These are phyloP conservation scores for Candidula unifasciata DNA, from an alignment of 2,888 invertebrate species.

Conservation along the genomic window DNA sequence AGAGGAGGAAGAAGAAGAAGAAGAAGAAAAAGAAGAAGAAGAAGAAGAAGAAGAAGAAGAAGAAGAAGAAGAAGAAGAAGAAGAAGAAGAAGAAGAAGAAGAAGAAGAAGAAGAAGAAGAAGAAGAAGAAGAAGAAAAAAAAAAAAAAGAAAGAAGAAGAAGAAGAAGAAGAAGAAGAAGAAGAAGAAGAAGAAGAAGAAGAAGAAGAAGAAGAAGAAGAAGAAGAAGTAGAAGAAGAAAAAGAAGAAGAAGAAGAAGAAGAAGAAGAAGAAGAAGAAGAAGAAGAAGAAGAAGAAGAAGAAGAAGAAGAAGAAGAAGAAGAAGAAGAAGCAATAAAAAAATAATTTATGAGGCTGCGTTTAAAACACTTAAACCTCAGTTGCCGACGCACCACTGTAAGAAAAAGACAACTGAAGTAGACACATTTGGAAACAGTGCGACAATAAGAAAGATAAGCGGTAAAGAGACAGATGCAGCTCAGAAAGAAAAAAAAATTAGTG, in stretches of 20 bases:
- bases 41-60: background rate
- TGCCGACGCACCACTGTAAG: no score
- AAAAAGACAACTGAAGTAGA: no score
- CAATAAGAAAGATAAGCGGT: no score
- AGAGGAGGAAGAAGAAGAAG: no score
- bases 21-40: background rate
- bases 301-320: background rate
- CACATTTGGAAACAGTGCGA: no score
- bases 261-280: conserved; percentile 16
- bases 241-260: conserved; percentile 40
- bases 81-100: conserved; percentile 18
- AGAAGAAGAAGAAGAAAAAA: background rate
- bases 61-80: conserved; percentile 12
- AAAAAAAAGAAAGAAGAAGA: background rate
- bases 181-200: background rate
- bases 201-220: conserved; percentile 31
- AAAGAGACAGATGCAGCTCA: no score
- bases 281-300: background rate
- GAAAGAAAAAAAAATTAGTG: no score
- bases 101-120: background rate
- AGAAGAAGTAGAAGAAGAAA: background rate
- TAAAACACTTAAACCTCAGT: no score
- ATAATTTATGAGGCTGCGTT: background rate
- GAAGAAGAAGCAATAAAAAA: no score
- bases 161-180: background rate